Evolutionary conservation across 2,888 invertebrate species (phyloP).

Genomic region (Ectropis crepuscularia): DNA sequence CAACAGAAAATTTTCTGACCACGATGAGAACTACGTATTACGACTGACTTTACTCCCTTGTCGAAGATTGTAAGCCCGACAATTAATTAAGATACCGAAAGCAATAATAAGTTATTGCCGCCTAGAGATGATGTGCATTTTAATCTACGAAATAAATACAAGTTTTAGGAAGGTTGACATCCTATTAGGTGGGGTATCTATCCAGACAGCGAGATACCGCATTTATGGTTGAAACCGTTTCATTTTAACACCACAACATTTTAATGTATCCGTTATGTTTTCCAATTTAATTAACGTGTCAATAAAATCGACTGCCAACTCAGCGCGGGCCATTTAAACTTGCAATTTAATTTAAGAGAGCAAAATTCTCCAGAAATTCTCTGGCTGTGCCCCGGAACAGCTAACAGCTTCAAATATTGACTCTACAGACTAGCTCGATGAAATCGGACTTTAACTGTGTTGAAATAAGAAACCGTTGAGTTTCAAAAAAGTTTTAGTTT

Average conservation of each 20-base stretch:
- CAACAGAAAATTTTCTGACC: too few relatives aligned
- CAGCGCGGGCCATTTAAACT: conserved; percentile 16
- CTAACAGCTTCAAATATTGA: conserved; percentile 24
- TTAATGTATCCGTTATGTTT: conserved; percentile 2
- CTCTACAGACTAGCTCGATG: conserved; percentile 15
- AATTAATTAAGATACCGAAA: too few relatives aligned
- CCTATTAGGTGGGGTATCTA: too few relatives aligned
- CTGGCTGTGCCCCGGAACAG: conserved; percentile 13
- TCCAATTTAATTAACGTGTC: conserved; percentile 15
- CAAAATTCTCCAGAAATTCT: conserved; percentile 24
- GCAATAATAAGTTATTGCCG: too few relatives aligned
- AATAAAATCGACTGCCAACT: conserved; percentile 18
- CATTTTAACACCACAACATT: conserved; percentile 7
- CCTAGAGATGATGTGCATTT: too few relatives aligned
- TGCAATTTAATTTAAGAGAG: conserved; percentile 24
- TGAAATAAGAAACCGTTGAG: conserved; percentile 26
- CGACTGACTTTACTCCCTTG: too few relatives aligned
- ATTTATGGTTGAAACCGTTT: not conserved
- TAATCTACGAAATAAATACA: too few relatives aligned
- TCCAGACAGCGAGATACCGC: too few relatives aligned
- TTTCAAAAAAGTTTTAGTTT: conserved; percentile 43
- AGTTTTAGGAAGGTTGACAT: too few relatives aligned
- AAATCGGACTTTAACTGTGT: conserved; percentile 16
- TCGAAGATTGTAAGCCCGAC: too few relatives aligned
- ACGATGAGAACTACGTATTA: too few relatives aligned